These are phyloP conservation scores for Sarcophaga rosellei DNA, from an alignment of 2,888 invertebrate species.

Conservation along the genomic window DNA sequence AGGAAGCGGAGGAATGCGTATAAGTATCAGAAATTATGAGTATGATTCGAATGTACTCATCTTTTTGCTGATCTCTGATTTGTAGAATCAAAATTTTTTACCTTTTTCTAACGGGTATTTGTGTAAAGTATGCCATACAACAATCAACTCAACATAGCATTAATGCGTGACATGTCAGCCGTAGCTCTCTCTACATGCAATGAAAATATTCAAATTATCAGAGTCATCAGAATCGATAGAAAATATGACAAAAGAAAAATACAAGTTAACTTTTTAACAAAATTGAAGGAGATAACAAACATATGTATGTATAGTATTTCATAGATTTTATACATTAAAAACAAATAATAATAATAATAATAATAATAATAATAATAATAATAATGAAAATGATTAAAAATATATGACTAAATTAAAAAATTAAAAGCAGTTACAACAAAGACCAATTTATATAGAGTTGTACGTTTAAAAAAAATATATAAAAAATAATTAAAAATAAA, in stretches of 20 bases:
- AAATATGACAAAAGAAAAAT: constrained; percentile 1
- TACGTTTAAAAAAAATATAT: constrained; percentile 62
- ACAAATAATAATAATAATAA: constrained; percentile 23
- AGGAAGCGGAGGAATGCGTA: too few species aligned
- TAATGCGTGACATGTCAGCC: neutral
- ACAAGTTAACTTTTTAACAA: constrained; percentile 55
- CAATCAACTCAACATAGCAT: neutral
- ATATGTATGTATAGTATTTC: constrained; percentile 66
- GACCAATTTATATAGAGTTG: constrained; percentile 70
- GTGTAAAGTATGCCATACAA: neutral
- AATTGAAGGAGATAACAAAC: constrained; percentile 1
- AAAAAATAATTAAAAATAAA: constrained; percentile 45
- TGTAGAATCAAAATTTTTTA: neutral
- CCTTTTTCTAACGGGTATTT: neutral
- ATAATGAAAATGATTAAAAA: constrained; percentile 15
- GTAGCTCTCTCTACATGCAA: neutral
- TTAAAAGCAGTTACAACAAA: constrained; percentile 58
- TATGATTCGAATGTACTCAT: too few species aligned
- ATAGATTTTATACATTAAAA: constrained; percentile 63
- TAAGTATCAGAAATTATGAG: too few species aligned
- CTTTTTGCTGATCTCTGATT: too few species aligned
- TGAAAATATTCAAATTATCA: constrained; percentile 8
- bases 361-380: constrained; percentile 23
- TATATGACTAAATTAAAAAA: constrained; percentile 20
- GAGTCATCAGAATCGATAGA: constrained; percentile 14